Evolutionary conservation across 2,888 invertebrate species (phyloP).

Genomic region (Torymus aiolomorphi): DNA sequence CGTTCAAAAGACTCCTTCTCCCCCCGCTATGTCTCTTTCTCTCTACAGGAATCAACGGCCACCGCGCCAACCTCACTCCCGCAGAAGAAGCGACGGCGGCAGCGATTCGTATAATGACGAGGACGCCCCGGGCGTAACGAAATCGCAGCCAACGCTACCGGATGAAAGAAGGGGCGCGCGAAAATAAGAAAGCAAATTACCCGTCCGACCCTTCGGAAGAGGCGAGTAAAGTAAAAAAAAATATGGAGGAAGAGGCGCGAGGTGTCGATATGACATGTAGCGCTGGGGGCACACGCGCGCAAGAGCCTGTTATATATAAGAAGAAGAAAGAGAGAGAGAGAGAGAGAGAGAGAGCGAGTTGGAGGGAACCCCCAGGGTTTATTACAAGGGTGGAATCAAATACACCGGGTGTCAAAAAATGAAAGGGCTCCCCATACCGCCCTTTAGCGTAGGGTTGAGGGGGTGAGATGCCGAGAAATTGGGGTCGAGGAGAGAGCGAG

Average conservation of each 20-base stretch:
- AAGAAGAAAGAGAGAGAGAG: conserved; percentile 57
- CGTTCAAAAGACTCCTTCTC: too few relatives aligned
- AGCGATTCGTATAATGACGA: not conserved
- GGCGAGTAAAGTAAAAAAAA: conserved; percentile 48
- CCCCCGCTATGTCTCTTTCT: too few relatives aligned
- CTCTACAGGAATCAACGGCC: too few relatives aligned
- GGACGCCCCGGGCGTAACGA: not conserved
- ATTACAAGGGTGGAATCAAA: conserved; percentile 76
- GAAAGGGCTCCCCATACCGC: conserved; percentile 65
- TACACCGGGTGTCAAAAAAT: conserved; percentile 76
- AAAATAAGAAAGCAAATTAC: conserved; percentile 75
- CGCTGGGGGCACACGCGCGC: conserved; percentile 9
- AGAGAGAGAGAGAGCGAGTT: not conserved
- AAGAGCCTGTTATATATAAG: not conserved
- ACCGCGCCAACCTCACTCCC: too few relatives aligned
- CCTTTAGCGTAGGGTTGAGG: not conserved
- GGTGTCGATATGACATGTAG: conserved; percentile 75
- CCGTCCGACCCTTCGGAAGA: conserved; percentile 63
- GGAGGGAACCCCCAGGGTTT: conserved; percentile 71
- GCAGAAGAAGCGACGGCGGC: not conserved
- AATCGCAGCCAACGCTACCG: conserved; percentile 9
- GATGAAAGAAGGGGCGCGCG: not conserved
- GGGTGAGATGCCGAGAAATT: not conserved
- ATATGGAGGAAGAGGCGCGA: conserved; percentile 62
- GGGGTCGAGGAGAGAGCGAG: not conserved